phyloP scores from a whole-genome alignment of 2,888 invertebrate species.

The Protonemura montana region DNA sequence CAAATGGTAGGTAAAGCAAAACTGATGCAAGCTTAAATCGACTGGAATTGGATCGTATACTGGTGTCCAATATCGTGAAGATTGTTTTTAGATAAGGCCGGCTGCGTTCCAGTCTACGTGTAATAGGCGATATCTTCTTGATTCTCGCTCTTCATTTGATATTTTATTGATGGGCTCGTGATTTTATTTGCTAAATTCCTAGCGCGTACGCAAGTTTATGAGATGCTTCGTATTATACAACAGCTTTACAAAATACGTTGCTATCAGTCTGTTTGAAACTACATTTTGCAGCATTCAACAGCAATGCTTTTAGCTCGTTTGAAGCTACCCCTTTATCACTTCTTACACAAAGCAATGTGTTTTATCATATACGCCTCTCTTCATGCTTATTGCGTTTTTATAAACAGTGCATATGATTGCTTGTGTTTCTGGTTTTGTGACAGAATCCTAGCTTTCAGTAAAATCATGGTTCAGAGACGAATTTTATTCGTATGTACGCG shows the following conservation, averaged over 20 bases:
- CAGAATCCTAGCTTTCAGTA: neutral
- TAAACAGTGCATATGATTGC: neutral
- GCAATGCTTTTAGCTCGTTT: conserved; percentile 7
- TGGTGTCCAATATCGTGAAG: neutral
- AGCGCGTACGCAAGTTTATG: neutral
- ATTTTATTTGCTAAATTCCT: neutral
- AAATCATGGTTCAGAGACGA: conserved; percentile 2
- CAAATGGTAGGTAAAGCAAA: neutral
- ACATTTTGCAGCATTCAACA: neutral
- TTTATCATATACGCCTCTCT: neutral
- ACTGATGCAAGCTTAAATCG: neutral
- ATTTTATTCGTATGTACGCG: neutral
- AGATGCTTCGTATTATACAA: neutral
- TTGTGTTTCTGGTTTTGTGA: neutral
- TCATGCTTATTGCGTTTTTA: conserved; percentile 12
- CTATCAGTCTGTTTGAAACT: neutral
- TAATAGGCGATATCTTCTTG: neutral
- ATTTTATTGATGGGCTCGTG: neutral
- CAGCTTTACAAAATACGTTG: neutral
- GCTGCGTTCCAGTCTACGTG: neutral
- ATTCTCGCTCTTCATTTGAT: neutral
- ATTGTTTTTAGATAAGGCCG: conserved; percentile 1
- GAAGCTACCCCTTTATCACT: neutral
- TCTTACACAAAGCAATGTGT: neutral
- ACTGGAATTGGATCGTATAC: neutral